Conservation (phyloP, 2,888 invertebrate genomes). For the Apamea epomidion region DNA sequence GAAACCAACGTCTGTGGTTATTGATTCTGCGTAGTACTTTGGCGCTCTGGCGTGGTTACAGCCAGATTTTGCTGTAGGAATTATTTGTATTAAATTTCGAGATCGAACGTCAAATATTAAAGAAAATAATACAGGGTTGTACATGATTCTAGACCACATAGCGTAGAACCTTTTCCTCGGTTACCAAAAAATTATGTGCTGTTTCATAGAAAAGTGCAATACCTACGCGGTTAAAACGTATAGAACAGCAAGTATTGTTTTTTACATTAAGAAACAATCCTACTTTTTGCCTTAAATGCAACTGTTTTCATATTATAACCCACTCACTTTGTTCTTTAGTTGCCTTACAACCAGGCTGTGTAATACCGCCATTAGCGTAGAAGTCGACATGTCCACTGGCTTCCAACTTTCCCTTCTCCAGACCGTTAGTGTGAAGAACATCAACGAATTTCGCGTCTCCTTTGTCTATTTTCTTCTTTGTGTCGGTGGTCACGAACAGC, state of each 20-base stretch:
- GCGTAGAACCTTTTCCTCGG: neutral
- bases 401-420: constrained; percentile 90
- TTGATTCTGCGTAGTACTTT: constrained; percentile 91
- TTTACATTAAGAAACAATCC: neutral
- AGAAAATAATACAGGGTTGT: neutral
- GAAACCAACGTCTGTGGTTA: constrained; percentile 87
- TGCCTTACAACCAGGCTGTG: constrained; percentile 90
- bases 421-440: constrained; percentile 91
- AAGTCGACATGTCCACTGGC: constrained; percentile 90
- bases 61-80: constrained; percentile 85
- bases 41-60: constrained; percentile 92
- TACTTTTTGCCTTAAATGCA: neutral
- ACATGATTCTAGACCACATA: neutral
- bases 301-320: neutral
- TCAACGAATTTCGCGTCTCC: constrained; percentile 92
- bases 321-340: constrained; percentile 74
- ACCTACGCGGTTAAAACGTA: neutral
- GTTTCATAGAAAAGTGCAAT: neutral
- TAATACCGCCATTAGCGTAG: constrained; percentile 90
- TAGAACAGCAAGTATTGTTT: neutral
- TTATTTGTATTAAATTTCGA: too few species aligned
- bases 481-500: constrained; percentile 88
- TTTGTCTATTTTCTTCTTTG: constrained; percentile 86
- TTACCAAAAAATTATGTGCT: neutral
- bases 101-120: neutral